Evolutionary conservation across 2,113 vertebrate species (phyloP), one percentile per base, ranked within the genome.

Genomic region (Octodon degus): DNA sequence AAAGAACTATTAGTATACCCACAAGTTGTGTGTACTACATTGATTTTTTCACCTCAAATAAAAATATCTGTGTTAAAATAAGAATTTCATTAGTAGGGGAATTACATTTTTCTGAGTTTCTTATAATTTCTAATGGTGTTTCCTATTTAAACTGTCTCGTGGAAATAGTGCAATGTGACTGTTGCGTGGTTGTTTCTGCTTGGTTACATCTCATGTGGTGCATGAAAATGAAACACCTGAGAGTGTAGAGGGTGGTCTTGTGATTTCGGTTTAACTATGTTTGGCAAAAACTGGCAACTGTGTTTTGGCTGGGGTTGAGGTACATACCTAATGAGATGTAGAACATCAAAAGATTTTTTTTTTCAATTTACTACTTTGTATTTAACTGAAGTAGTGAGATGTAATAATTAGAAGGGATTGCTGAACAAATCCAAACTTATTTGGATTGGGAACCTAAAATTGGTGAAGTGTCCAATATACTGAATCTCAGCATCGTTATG

Each of bases 371-470:
- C 16, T 77, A 53, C n/a, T 90, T 34, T 27, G 13, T 84, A 76
- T 68, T 58, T 85, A 90, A n/a, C 37, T 67, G 14, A 12, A 1
- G 27, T 90, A n/a, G 16, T 87, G 67, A 94, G 76, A 53, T 86
- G 17, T 50, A 90, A 58, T 76, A 43, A 32, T 86, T 84, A 83
- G 50, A 94, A 86, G 32, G 30, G 91, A 90, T n/a, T 89, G 4
- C 22, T 91, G 76, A 62, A 14, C 12, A 62, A 89, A 81, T 70
- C 22, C 6, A 93, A 72, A 90, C 17, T 65, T 89, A 81, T 17
- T 86, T 95, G 60, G 58, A 89, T 72, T 67, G 34, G 5, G 14
- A 60, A 86, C 24, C 14, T 89, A 89, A 94, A 96, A 86, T 95
- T 94, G 58, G 53, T 81, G 13, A 91, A 62, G 2, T 67, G 19